These are phyloP conservation scores for Autographa pulchrina DNA, from an alignment of 2,888 invertebrate genomes.

Conservation along the genomic window DNA sequence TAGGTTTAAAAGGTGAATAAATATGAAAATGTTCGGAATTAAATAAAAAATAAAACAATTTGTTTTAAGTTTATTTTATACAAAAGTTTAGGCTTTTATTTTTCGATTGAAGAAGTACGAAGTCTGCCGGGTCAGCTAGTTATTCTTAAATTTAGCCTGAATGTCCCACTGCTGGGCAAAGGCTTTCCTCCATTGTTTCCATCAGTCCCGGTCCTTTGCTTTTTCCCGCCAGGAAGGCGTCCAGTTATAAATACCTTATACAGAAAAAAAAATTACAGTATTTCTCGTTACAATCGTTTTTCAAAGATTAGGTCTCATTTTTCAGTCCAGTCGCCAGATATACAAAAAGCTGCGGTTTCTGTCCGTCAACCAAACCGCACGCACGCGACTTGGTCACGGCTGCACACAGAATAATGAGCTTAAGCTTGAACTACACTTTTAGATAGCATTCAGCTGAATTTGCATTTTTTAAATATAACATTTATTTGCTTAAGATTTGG, in stretches of 20 bases:
- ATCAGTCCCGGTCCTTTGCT: too few relatives aligned
- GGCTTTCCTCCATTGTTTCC: too few relatives aligned
- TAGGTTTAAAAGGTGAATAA: too few relatives aligned
- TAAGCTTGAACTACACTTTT: slow-evolving; percentile 43
- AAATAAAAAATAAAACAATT: too few relatives aligned
- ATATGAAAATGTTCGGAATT: too few relatives aligned
- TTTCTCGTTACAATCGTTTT: neutral
- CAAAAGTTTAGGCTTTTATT: too few relatives aligned
- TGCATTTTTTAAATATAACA: slow-evolving; percentile 60
- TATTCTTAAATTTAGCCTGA: too few relatives aligned
- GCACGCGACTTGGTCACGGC: slow-evolving; percentile 43
- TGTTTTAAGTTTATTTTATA: too few relatives aligned
- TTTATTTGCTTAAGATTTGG: slow-evolving; percentile 50
- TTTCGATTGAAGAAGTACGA: too few relatives aligned
- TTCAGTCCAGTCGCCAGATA: slow-evolving; percentile 14
- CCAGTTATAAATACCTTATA: neutral
- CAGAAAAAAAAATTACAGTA: neutral
- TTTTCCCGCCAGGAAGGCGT: too few relatives aligned
- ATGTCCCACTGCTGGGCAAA: too few relatives aligned
- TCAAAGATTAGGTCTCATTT: slow-evolving; percentile 22
- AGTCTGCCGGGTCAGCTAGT: too few relatives aligned
- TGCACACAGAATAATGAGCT: slow-evolving; percentile 41
- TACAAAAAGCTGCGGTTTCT: slow-evolving; percentile 35
- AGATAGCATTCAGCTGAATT: slow-evolving; percentile 45
- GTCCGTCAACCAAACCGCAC: slow-evolving; percentile 45